Conservation (phyloP, 2,797 vertebrate genomes). For the Peromyscus nudipes region DNA sequence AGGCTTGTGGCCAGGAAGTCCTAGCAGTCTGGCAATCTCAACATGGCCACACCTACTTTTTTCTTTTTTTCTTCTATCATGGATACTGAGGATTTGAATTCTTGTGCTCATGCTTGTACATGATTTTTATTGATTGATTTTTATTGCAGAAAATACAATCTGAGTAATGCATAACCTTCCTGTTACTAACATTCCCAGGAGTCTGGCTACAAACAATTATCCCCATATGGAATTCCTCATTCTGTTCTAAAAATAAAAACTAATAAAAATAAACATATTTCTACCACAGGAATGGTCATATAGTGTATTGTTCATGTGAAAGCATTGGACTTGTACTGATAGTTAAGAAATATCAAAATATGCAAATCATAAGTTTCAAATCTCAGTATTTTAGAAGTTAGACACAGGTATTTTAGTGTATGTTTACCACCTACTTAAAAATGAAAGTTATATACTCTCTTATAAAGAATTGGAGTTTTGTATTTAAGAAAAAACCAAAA, state of each 20-base stretch:
- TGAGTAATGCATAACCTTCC: neutral
- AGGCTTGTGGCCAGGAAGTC: no score
- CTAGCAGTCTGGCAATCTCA: neutral
- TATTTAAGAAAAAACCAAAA: neutral
- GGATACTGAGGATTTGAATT: neutral
- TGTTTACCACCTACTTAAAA: neutral
- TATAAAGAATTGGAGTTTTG: neutral
- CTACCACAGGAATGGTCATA: neutral
- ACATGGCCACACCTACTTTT: neutral
- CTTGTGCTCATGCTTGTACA: neutral
- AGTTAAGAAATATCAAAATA: neutral
- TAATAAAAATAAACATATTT: neutral
- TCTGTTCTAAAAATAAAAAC: conserved; percentile 42
- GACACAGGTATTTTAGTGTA: neutral
- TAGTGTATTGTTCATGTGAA: neutral
- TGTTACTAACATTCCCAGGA: neutral
- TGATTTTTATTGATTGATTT: neutral
- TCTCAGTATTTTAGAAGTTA: neutral
- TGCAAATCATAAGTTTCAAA: neutral
- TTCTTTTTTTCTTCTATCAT: neutral
- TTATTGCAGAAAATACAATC: neutral
- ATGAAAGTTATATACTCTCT: neutral
- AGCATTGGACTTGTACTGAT: neutral
- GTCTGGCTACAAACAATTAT: neutral
- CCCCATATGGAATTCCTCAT: neutral